These are phyloP conservation scores for Sarcophaga caerulescens DNA, from an alignment of 2,888 invertebrate genomes.

Conservation along the genomic window DNA sequence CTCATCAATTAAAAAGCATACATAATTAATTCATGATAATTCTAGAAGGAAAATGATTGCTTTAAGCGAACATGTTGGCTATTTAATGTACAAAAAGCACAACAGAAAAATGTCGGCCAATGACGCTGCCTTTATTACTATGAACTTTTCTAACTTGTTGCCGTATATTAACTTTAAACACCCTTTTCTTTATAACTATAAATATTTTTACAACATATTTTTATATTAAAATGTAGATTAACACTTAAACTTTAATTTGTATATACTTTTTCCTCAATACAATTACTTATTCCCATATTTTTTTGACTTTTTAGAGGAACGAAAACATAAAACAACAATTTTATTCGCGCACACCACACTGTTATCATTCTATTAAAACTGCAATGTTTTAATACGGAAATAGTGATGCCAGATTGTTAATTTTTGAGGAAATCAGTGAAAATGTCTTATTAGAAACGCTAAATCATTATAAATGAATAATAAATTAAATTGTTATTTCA, in stretches of 20 bases:
- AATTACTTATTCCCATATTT: neutral
- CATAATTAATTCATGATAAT: too few species aligned
- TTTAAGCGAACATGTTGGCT: too few species aligned
- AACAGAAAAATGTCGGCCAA: too few species aligned
- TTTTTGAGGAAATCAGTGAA: too few species aligned
- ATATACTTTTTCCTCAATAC: neutral
- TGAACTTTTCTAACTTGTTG: neutral
- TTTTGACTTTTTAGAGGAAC: neutral
- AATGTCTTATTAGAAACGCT: too few species aligned
- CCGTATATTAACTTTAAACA: neutral
- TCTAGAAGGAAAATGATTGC: too few species aligned
- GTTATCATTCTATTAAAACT: neutral
- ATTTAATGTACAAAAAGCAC: too few species aligned
- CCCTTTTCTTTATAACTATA: neutral
- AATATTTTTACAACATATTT: neutral
- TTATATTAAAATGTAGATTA: neutral
- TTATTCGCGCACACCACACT: neutral
- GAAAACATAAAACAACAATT: neutral
- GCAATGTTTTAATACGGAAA: too few species aligned
- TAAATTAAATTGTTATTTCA: too few species aligned
- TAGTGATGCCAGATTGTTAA: too few species aligned
- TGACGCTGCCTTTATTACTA: neutral
- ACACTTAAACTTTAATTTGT: neutral
- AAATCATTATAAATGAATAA: too few species aligned
- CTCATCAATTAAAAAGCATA: too few species aligned